These are phyloP conservation scores for Petroica traversi DNA, from an alignment of 2,113 vertebrate species.

Conservation along the genomic window DNA sequence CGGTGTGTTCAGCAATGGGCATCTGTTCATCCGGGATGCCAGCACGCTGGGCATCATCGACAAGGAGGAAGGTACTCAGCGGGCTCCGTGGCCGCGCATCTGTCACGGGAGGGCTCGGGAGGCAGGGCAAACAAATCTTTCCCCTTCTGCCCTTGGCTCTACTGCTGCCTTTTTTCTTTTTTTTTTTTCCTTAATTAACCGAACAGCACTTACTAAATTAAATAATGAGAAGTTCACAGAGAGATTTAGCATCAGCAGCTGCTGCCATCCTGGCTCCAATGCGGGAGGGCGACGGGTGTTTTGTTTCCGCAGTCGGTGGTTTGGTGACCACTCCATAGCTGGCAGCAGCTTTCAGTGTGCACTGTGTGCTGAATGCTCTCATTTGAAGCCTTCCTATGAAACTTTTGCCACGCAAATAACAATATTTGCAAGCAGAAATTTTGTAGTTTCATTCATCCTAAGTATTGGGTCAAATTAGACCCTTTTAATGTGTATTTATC, in stretches of 20 bases:
- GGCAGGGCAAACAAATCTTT: neutral
- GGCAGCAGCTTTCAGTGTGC: neutral
- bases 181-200: neutral
- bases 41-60: slow-evolving; percentile 83
- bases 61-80: slow-evolving; percentile 80
- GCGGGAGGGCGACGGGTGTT: rapidly evolving
- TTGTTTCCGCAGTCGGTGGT: neutral
- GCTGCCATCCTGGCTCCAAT: neutral
- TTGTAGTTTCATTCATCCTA: neutral
- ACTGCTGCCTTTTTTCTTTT: neutral
- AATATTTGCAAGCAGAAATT: neutral
- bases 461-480: neutral
- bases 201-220: neutral
- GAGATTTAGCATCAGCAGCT: neutral
- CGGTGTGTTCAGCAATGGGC: slow-evolving; percentile 80
- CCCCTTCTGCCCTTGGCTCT: neutral
- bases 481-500: neutral
- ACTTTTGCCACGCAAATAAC: neutral
- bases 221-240: neutral
- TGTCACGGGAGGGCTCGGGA: neutral
- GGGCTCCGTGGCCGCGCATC: neutral
- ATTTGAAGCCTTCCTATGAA: neutral
- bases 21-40: slow-evolving; percentile 83
- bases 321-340: neutral
- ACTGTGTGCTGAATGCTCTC: rapidly evolving